A percentile compares a stretch with the other conserved stretches of the same genome.
Evolutionary conservation across 2,888 invertebrate genomes (phyloP).

Genomic region (Calameuta filiformis): DNA sequence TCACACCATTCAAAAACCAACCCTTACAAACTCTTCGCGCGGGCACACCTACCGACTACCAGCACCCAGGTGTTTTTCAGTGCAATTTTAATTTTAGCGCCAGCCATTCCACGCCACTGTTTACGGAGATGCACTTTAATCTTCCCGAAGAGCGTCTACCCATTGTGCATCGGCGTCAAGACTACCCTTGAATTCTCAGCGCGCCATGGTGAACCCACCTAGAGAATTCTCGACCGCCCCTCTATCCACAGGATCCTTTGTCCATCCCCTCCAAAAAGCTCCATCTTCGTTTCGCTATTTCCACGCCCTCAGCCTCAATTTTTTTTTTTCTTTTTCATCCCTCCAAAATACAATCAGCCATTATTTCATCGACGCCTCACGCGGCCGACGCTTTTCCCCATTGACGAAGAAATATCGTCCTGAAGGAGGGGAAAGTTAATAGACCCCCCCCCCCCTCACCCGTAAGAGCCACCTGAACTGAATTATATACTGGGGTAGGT

Average conservation of each 20-base stretch:
- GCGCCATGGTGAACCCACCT: background rate
- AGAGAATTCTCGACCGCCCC: background rate
- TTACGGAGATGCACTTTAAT: constrained; percentile 44
- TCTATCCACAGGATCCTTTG: too few relatives aligned
- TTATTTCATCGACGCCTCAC: too few relatives aligned
- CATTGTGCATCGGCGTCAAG: constrained; percentile 33
- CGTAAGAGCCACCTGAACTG: too few relatives aligned
- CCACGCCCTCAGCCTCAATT: constrained; percentile 11
- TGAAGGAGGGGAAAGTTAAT: too few relatives aligned
- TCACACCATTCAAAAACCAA: too few relatives aligned
- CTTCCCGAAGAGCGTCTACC: constrained; percentile 43
- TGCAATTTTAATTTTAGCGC: constrained; percentile 48
- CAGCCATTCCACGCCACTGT: constrained; percentile 33
- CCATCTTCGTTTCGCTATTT: background rate
- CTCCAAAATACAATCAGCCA: too few relatives aligned
- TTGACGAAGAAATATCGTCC: too few relatives aligned
- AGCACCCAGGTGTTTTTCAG: constrained; percentile 30
- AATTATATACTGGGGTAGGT: too few relatives aligned
- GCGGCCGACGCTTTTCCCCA: too few relatives aligned
- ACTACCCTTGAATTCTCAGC: background rate
- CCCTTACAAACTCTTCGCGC: too few relatives aligned
- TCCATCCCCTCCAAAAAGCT: too few relatives aligned
- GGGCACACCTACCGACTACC: background rate
- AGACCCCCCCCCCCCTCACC: too few relatives aligned
- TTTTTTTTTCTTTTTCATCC: constrained; percentile 20